Base-by-base conservation (phyloP, 2,888 invertebrate species). In the Stegophylla sp. region DNA sequence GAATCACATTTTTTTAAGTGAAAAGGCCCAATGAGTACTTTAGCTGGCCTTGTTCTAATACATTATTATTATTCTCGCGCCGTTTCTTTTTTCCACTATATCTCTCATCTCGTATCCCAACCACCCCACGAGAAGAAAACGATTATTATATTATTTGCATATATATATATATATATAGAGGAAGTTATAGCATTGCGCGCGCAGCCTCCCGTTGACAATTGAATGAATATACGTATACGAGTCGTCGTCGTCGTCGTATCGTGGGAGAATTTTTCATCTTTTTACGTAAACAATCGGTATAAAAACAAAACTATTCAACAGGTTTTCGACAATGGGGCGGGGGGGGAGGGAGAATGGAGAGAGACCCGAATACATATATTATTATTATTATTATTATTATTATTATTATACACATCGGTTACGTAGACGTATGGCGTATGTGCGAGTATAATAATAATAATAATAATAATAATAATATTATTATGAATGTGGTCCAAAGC, bases 241-340 rank as follows among this genome's bases (percentile, higher is more conserved):
- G n/a, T n/a, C 56, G 56, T 43, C 45, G 45, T 53, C 53, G 20
- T 1, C 53, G 53, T 15, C 61, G 75, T n/a, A 66, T 53, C 75
- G 75, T 76, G 75, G 75, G 75, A 76, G 75, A 76, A 66, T 76
- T 34, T 71, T 56, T 53, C n/a, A 12, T 23, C n/a, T 12, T 20
- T 64, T 53, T 15, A 20, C 73, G 67, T 63, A 59, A 77, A 77
- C 66, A 77, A 77, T 67, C 67, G 77, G 43, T 4, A 43, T 45
- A 71, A 71, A 59, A 71, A 79, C 69, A 48, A 79, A 61, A 20
- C 45, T 48, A 34, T 64, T 64, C 51, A 51, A 41, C 34, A 51
- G 61, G 61, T 28, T 28, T 15, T 13, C 59, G 72, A 48, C 74
- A 15, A 53, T 20, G 26, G 28, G 15, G 28, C 17, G 20, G 13